Evolutionary conservation across 2,797 vertebrate species (phyloP), one percentile per base, ranked within the genome.

Genomic region (Ara ararauna): DNA sequence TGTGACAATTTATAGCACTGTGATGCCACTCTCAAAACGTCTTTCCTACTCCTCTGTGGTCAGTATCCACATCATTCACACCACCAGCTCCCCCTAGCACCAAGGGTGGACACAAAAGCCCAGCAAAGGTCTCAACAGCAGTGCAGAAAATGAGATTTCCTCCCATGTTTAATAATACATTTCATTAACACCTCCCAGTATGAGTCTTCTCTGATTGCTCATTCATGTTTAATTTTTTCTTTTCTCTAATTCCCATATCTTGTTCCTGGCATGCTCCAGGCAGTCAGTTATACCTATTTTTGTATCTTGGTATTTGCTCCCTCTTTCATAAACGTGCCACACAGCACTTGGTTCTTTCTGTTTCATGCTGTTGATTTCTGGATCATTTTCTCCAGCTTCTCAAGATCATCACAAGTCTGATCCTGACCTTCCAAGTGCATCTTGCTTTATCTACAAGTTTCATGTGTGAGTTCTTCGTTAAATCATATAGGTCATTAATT

Each of bases 181-280:
- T 83, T 85, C 54, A 82, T 91, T 84, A 90, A 81, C 74, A 91
- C 58, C 42, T 86, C 80, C 87, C 47, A 76, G 70, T 24, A 66
- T 22, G 80, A 90, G 70, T 72, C n/a, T 61, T 80, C 2, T 0
- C 4, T 66, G 78, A 92, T 87, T 79, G 66, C 66, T 94, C 76
- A 29, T 38, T 94, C 66, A 13, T 14, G 73, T 50, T 94, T 71
- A 15, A 65, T 77, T 87, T 91, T 91, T 75, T 36, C 75, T 94
- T 90, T 87, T 58, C 91, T 85, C 72, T 45, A 71, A 92, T 93
- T 90, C 76, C 79, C 30, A 8, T 44, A 51, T 65, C 87, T 89
- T 89, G 74, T 85, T 73, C 62, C 79, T 86, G 66, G 76, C 74
- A 92, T 7, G 23, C 45, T 83, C 60, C 85, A 89, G 70, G 75